Conservation (phyloP, 2,797 vertebrate genomes). For the Clarias platycephalus region DNA sequence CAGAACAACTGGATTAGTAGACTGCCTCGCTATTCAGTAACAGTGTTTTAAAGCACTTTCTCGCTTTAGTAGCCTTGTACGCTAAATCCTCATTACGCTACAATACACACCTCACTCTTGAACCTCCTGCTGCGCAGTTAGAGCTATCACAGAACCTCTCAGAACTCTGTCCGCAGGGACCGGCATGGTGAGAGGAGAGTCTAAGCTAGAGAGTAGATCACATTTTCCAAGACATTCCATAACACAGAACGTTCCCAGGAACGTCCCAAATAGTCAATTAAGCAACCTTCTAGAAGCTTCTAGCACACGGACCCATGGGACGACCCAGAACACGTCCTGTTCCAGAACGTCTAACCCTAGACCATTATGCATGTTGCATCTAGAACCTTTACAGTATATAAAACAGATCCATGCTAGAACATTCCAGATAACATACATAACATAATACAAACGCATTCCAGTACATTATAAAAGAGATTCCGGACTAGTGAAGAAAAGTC, state of each 20-base stretch:
- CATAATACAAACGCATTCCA: neutral
- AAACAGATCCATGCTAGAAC: neutral
- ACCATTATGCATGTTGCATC: no score
- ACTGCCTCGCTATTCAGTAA: neutral
- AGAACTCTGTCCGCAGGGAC: neutral
- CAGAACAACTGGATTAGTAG: constrained; percentile 39
- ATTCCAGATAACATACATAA: neutral
- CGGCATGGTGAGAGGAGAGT: neutral
- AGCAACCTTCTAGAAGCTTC: neutral
- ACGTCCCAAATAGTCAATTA: neutral
- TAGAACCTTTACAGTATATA: no score
- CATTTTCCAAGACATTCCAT: neutral
- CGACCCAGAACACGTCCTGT: neutral
- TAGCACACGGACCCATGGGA: neutral
- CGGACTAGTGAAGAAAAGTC: neutral
- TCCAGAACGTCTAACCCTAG: neutral
- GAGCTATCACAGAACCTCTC: neutral
- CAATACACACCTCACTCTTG: neutral
- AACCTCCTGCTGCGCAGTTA: neutral
- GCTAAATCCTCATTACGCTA: neutral
- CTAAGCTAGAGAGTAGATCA: neutral
- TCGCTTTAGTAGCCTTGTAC: neutral
- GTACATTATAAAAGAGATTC: neutral
- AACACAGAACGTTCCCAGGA: no score
- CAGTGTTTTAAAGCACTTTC: neutral